Conservation (phyloP, 1,140 invertebrate genomes). For the Notospermus geniculatus region DNA sequence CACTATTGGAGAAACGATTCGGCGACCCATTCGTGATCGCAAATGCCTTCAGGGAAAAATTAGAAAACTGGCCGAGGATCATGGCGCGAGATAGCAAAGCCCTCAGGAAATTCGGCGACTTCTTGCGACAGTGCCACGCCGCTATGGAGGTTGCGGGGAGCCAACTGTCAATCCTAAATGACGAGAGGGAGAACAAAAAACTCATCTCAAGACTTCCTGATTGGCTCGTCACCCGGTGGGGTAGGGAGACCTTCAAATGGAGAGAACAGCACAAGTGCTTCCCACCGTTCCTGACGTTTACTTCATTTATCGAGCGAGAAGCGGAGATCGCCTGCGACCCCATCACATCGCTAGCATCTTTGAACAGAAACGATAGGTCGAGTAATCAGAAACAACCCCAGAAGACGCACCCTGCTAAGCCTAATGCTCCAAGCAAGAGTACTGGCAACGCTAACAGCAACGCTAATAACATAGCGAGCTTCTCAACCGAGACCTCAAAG, state of each 20-base stretch:
- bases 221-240: conserved; percentile 25
- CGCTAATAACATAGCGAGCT: too few species aligned
- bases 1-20: conserved; percentile 14
- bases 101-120: conserved; percentile 22
- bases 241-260: conserved; percentile 12
- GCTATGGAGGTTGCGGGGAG: too few species aligned
- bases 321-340: conserved; percentile 28
- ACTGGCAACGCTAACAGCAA: too few species aligned
- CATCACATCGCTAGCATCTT: conserved; percentile 20
- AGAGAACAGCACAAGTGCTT: conserved; percentile 13
- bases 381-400: too few species aligned
- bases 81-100: conserved; percentile 2
- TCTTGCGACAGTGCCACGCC: conserved; percentile 16
- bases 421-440: too few species aligned
- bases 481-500: too few species aligned
- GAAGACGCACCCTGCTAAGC: too few species aligned
- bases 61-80: conserved; percentile 16
- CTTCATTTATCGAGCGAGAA: conserved; percentile 22
- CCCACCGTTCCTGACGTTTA: conserved; percentile 24
- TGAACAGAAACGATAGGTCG: too few species aligned
- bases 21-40: conserved; percentile 19
- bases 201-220: conserved; percentile 26
- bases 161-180: conserved; percentile 22
- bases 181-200: conserved; percentile 27
- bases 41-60: conserved; percentile 16